Evolutionary conservation across 2,888 invertebrate species (phyloP), one percentile per base, ranked within the genome.

Genomic region (Mylabris sibirica): DNA sequence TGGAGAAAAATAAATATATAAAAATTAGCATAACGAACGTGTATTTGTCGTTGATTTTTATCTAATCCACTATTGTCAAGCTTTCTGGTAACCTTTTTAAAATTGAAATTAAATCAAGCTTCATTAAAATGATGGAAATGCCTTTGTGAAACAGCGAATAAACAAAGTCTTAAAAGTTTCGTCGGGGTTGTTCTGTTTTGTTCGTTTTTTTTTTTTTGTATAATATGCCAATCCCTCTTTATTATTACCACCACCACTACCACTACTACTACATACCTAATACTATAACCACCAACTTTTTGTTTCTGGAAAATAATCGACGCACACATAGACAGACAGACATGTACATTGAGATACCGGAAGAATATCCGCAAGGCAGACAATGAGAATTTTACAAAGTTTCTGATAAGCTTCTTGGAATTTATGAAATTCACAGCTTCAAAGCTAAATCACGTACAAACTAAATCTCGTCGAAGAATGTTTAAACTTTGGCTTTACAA

Each of bases 381-480:
- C 74, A 72, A 73, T 74, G 67, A 67, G 72, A 73, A 73, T 74
- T 69, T 73, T 69, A 68, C 67, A 59, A 74, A 74, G 72, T 72
- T 71, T 71, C 72, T 74, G 71, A 74, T 71, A 71, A 74, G 74
- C 72, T 72, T 63, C 69, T 66, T 68, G 72, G 74, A 74, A 75
- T 74, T 76, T 72, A 72, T 69, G 72, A 77, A 74, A 76, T 75
- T 75, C 73, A 66, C 72, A 66, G 70, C 72, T 72, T 74, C 72
- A 75, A 75, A 76, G 75, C 76, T 76, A 72, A 74, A 76, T 76
- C 78, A 77, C 77, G 76, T 75, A 76, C 76, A 71, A 69, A 74
- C 65, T 69, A 63, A 73, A 72, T 72, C 72, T 73, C 71, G 57
- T 64, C 64, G 62, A 75, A 75, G 77, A 77, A 76, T 77, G 76